Base-by-base conservation (phyloP, 2,797 vertebrate genomes). In the Mastacembelus armatus region DNA sequence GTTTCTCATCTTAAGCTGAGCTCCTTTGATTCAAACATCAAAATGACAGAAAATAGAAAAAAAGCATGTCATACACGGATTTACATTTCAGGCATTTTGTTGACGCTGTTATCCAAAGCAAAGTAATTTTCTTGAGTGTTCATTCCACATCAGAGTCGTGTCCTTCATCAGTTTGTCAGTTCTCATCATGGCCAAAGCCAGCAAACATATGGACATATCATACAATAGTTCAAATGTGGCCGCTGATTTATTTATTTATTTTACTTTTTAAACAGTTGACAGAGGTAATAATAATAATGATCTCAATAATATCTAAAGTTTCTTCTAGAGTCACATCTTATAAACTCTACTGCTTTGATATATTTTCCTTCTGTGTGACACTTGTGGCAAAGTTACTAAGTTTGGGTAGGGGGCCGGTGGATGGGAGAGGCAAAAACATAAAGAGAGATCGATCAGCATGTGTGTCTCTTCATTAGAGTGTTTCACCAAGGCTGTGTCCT, bases 391-490 rank as follows among this genome's bases (percentile, higher is more conserved):
- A 82, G 65, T 71, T 47, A 12, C 30, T 62, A 71, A 65, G 67
- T 85, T 66, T 67, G 56, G 69, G 48, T 45, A 48, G 42, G 44
- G 42, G 74, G 19, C 6, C 35, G 15, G 33, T 4, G 8, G n/a
- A 12, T 40, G 74, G 78, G 74, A 74, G 77, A 38, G 59, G 64
- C 30, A 36, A 80, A 22, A 52, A 64, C 75, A 82, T 77, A 55
- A 81, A 85, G 79, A 70, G 70, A 67, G 67, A 81, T 66, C 61
- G 66, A 85, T 83, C 85, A 81, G 81, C 76, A 14, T 87, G 88
- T 81, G 83, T 60, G 75, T 91, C 85, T 92, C 88, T 91, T 93
- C 89, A 91, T 92, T 90, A 92, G 85, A 74, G 87, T 78, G 78
- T 75, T 89, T 77, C 77, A 83, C 71, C 86, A 78, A 75, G 83